Conservation (phyloP, 2,888 invertebrate species). For the Mallateleia sp. region DNA sequence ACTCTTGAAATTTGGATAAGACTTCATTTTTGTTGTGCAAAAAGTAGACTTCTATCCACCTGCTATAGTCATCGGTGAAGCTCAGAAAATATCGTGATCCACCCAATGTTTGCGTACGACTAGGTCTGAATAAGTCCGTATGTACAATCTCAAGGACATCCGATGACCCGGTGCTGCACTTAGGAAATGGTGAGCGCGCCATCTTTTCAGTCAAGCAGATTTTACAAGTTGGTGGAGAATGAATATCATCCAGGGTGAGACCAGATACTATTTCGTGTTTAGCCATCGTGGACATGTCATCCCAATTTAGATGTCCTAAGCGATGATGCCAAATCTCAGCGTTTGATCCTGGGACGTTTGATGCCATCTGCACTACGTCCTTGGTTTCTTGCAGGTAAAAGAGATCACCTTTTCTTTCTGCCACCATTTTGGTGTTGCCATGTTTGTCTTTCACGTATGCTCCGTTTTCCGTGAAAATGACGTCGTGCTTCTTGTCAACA, state of each 20-base stretch:
- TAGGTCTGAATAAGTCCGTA: background rate
- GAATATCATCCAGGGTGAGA: background rate
- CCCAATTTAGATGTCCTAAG: background rate
- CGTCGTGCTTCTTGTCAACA: background rate
- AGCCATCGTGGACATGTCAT: background rate
- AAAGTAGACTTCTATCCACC: background rate
- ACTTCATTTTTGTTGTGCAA: background rate
- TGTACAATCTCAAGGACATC: background rate
- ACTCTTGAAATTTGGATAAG: background rate
- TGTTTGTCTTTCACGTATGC: background rate
- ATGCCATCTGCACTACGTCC: background rate
- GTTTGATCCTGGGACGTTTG: background rate
- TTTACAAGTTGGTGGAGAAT: background rate
- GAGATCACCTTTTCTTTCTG: background rate
- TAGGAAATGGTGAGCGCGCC: background rate
- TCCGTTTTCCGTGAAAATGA: background rate
- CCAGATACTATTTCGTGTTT: background rate
- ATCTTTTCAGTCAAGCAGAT: background rate
- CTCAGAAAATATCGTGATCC: background rate
- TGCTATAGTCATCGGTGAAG: background rate
- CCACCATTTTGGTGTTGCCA: background rate
- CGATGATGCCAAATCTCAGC: background rate
- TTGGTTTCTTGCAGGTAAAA: background rate
- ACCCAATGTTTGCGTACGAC: background rate
- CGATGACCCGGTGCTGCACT: background rate